Evolutionary conservation across 2,888 invertebrate species (phyloP).

Genomic region (Pycnomerus fuliginosus): DNA sequence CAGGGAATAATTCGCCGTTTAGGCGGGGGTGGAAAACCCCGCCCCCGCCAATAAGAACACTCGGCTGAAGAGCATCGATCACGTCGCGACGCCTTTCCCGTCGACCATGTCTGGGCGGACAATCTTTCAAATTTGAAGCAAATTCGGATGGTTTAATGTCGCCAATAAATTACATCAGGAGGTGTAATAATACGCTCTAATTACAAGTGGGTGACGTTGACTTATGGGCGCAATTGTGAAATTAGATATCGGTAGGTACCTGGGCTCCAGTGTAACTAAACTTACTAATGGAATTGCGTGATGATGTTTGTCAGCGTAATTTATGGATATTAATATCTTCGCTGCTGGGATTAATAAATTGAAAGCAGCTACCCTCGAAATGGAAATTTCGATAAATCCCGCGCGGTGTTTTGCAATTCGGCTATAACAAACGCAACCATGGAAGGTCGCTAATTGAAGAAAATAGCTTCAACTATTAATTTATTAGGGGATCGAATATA

Average conservation of each 20-base stretch:
- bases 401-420: too few species aligned
- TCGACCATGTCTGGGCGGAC: too few species aligned
- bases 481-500: too few species aligned
- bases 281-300: conserved; percentile 48
- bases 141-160: too few species aligned
- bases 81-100: conserved; percentile 39
- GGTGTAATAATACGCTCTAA: conserved; percentile 1
- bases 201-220: conserved; percentile 29
- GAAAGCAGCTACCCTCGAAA: too few species aligned
- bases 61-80: conserved; percentile 38
- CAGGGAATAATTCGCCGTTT: not conserved
- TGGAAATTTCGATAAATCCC: too few species aligned
- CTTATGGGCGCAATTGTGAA: conserved; percentile 52
- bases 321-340: conserved; percentile 52
- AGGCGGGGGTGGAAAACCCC: conserved; percentile 15
- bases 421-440: too few species aligned
- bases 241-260: conserved; percentile 47
- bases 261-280: conserved; percentile 31
- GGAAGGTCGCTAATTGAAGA: too few species aligned
- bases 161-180: conserved; percentile 3
- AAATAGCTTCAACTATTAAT: too few species aligned
- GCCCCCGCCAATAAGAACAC: conserved; percentile 36
- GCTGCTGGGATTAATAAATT: too few species aligned
- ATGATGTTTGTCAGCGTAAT: conserved; percentile 49
- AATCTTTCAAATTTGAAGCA: too few species aligned